Base-by-base conservation (phyloP, 2,113 vertebrate genomes). In the Panthera uncia region DNA sequence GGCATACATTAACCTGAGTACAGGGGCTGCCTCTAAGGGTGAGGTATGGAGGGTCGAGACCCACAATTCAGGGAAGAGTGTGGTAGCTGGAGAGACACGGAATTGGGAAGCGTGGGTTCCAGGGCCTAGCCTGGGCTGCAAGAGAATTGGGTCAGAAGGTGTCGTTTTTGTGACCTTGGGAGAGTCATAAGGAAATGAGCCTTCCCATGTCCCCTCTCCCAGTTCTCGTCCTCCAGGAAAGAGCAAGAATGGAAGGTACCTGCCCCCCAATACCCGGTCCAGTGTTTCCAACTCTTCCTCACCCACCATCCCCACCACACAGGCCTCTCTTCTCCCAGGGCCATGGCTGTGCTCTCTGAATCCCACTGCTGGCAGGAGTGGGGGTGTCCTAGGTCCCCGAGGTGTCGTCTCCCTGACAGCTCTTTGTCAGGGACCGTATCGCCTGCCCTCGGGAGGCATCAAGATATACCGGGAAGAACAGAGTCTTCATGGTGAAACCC, bases 181-280 rank as follows among this genome's bases (percentile, higher is more conserved):
- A 74, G 52, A 93, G 7, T 90, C 31, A 27, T 12, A 36, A 29
- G 50, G 78, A 79, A 85, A 57, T 1, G 7, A 13, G 10, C 63
- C 4, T 45, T 50, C 3, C 4, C 15, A 12, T 74, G 41, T 92
- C 52, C 63, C 19, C 23, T 27, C 76, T 87, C 45, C 45, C 68
- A 27, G 8, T 87, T 50, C 12, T 12, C 4, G 9, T 68, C 52
- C 27, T 86, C 57, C 45, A 66, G 36, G 29, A 48, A 80, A 80
- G 27, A 68, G 36, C 52, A 31, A 90, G 55, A 36, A 9, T 7
- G 36, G n/a, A 66, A 50, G 41, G 29, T 7, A 0, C 52, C 69
- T 38, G 1, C 38, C 45, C 27, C 36, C 7, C 21, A 4, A 7
- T 13, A 7, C n/a, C 36, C 0, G 0, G 23, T 33, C 52, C 36